Evolutionary conservation across 2,797 vertebrate genomes (phyloP).

Genomic region (Channa striata): DNA sequence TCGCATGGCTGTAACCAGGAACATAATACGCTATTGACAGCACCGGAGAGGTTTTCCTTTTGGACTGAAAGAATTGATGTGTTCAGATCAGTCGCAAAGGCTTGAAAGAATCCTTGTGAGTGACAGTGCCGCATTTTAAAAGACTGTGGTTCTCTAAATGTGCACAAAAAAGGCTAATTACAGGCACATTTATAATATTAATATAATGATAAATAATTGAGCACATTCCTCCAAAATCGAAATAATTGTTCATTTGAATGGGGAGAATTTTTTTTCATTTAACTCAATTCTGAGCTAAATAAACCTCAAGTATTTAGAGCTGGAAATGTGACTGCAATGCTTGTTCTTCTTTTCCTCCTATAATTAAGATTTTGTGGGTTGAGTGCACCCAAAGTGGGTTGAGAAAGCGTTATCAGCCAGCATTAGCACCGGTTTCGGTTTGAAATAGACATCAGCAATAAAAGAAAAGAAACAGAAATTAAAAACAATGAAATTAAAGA

Average conservation of each 20-base stretch:
- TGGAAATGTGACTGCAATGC: not conserved
- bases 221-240: conserved; percentile 3
- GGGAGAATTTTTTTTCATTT: not conserved
- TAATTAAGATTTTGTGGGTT: not conserved
- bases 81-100: conserved; percentile 8
- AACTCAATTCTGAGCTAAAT: not conserved
- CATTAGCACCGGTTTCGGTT: not conserved
- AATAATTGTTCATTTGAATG: not conserved
- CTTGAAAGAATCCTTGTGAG: conserved; percentile 14
- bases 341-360: not conserved
- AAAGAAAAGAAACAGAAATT: not conserved
- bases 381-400: not conserved
- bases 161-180: conserved; percentile 14
- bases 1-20: not conserved
- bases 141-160: not conserved
- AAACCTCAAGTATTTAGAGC: not conserved
- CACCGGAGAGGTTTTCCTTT: not conserved
- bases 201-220: conserved; percentile 14
- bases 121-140: conserved; percentile 4
- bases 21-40: conserved; percentile 15
- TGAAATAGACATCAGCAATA: conserved; percentile 11
- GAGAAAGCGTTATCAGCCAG: not conserved
- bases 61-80: conserved; percentile 6
- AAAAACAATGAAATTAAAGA: conserved; percentile 24
- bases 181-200: conserved; percentile 13